A percentile compares a stretch with the other conserved stretches of the same genome.
Conservation (phyloP, 2,797 vertebrate genomes). For the Hapalemur alaotrensis region DNA sequence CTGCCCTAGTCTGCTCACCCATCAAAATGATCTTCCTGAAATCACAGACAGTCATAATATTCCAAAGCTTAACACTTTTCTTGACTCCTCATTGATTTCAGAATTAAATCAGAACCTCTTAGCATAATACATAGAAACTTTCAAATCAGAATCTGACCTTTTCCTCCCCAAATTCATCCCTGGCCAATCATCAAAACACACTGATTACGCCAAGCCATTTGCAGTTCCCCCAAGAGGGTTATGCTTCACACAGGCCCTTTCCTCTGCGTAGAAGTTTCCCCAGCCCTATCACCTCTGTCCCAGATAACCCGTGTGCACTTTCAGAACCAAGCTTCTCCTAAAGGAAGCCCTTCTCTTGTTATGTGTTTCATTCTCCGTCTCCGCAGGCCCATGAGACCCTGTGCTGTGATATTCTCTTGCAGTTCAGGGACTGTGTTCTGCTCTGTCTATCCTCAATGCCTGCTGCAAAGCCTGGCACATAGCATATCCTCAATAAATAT, state of each 20-base stretch:
- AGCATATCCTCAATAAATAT: not conserved
- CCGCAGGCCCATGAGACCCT: fast-evolving
- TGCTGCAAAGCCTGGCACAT: not conserved
- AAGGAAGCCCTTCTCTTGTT: not conserved
- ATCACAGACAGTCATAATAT: not conserved
- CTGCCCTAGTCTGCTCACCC: not conserved
- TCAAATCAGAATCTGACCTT: not conserved
- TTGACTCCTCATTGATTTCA: not conserved
- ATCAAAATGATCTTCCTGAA: not conserved
- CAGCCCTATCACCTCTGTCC: not conserved
- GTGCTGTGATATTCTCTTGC: not conserved
- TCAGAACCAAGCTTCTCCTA: not conserved
- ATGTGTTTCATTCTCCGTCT: not conserved
- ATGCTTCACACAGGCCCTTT: not conserved
- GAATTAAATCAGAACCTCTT: not conserved
- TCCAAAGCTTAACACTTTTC: not conserved
- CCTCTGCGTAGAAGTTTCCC: not conserved
- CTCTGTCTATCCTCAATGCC: not conserved
- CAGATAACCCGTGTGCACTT: not conserved
- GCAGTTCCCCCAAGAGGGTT: not conserved
- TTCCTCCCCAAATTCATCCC: not conserved
- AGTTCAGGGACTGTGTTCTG: not conserved
- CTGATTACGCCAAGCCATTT: not conserved
- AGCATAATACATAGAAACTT: not conserved
- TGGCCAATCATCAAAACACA: not conserved